Evolutionary conservation across 2,888 invertebrate species (phyloP).

Genomic region (Protodeltote pygarga): DNA sequence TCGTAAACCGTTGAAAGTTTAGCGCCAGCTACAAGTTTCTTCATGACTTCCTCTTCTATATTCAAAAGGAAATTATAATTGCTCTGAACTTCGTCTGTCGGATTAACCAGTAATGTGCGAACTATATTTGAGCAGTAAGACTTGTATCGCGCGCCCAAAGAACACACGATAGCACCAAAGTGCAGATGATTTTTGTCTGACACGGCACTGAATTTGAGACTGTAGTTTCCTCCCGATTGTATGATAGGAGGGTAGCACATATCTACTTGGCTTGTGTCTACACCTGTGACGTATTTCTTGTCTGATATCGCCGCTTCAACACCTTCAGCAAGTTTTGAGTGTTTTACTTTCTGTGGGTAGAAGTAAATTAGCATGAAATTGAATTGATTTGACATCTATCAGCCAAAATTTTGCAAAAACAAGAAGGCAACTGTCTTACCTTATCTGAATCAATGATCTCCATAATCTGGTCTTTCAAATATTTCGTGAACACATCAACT

Average conservation of each 20-base stretch:
- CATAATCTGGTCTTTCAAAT: conserved; percentile 98
- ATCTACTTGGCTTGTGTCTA: conserved; percentile 96
- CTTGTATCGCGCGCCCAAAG: conserved; percentile 97
- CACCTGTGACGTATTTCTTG: conserved; percentile 97
- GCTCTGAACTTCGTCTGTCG: conserved; percentile 91
- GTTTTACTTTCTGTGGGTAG: conserved; percentile 94
- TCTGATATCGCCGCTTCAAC: conserved; percentile 97
- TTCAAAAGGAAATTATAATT: conserved; percentile 97
- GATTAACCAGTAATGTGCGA: conserved; percentile 98
- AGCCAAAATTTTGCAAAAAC: neutral
- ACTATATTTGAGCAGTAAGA: conserved; percentile 99
- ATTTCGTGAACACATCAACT: conserved; percentile 98
- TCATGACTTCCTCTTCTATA: conserved; percentile 96
- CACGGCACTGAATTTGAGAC: conserved; percentile 97
- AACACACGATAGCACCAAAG: conserved; percentile 98
- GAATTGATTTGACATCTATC: neutral
- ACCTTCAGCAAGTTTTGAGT: conserved; percentile 97
- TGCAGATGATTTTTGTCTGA: conserved; percentile 98
- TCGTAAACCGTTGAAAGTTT: conserved; percentile 96
- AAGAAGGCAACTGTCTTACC: conserved; percentile 72
- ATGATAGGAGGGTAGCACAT: conserved; percentile 99
- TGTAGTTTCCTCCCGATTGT: conserved; percentile 99
- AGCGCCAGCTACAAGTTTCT: conserved; percentile 92
- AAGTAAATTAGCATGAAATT: neutral
- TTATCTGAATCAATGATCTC: conserved; percentile 99